These are phyloP conservation scores for Pyralis farinalis DNA, from an alignment of 2,888 invertebrate genomes.

Conservation along the genomic window DNA sequence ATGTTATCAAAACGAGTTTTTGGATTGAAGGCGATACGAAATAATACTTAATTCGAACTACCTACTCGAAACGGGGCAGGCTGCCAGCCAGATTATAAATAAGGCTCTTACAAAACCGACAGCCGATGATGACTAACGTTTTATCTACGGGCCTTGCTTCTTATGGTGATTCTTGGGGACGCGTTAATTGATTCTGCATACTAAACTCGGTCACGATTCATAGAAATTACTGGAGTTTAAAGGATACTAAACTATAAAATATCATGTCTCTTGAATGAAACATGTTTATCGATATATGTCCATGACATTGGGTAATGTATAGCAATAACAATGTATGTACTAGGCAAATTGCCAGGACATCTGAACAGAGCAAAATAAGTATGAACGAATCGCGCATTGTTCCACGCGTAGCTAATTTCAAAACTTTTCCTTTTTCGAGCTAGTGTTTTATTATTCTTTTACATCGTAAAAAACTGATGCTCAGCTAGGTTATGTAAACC, in stretches of 20 bases:
- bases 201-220: conserved; percentile 2
- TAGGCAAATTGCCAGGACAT: conserved; percentile 30
- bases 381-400: too few species aligned
- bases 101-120: conserved; percentile 29
- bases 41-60: conserved; percentile 25
- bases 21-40: conserved; percentile 27
- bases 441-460: too few species aligned
- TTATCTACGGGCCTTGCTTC: conserved; percentile 10
- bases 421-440: too few species aligned
- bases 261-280: conserved; percentile 9
- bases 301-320: conserved; percentile 34
- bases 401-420: too few species aligned
- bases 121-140: conserved; percentile 25
- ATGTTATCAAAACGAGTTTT: conserved; percentile 29
- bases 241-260: background rate
- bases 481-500: background rate
- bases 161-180: conserved; percentile 5
- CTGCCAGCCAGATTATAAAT: conserved; percentile 16
- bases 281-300: conserved; percentile 13
- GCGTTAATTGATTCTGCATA: background rate
- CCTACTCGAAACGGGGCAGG: conserved; percentile 24
- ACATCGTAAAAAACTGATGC: too few species aligned
- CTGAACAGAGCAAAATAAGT: too few species aligned
- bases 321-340: conserved; percentile 25
- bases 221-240: background rate